phyloP scores from a whole-genome alignment of 2,797 vertebrate species.

The Chaetophractus vellerosus region DNA sequence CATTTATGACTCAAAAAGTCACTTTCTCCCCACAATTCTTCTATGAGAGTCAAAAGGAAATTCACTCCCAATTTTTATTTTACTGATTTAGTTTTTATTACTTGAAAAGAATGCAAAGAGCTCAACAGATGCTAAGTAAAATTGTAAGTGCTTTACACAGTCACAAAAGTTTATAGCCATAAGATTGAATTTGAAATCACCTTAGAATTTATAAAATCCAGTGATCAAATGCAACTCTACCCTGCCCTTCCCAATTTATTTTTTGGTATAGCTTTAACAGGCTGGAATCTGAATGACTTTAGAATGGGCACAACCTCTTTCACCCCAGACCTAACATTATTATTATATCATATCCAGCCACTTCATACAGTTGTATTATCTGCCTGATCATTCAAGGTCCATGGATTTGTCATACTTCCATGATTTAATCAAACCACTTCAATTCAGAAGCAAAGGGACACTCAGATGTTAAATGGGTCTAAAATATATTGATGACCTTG shows the following conservation, averaged over 20 bases:
- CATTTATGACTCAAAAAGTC: neutral
- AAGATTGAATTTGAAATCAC: neutral
- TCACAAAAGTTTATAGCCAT: neutral
- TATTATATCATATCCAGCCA: neutral
- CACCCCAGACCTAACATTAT: neutral
- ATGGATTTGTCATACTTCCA: neutral
- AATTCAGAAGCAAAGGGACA: neutral
- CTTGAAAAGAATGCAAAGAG: neutral
- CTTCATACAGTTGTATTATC: neutral
- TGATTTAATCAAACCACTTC: neutral
- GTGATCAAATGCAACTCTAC: neutral
- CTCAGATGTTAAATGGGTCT: neutral
- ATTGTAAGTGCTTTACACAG: neutral
- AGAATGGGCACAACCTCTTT: neutral
- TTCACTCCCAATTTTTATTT: neutral
- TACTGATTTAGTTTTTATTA: conserved; percentile 27
- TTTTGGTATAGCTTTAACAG: conserved; percentile 15
- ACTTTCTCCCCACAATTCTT: neutral
- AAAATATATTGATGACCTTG: neutral
- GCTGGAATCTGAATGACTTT: neutral
- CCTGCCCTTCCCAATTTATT: neutral
- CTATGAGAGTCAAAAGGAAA: neutral
- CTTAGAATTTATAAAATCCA: conserved; percentile 1
- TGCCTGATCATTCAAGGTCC: neutral
- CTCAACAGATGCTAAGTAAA: neutral